Conservation (phyloP, 2,888 invertebrate species). For the Charanyca ferruginea region DNA sequence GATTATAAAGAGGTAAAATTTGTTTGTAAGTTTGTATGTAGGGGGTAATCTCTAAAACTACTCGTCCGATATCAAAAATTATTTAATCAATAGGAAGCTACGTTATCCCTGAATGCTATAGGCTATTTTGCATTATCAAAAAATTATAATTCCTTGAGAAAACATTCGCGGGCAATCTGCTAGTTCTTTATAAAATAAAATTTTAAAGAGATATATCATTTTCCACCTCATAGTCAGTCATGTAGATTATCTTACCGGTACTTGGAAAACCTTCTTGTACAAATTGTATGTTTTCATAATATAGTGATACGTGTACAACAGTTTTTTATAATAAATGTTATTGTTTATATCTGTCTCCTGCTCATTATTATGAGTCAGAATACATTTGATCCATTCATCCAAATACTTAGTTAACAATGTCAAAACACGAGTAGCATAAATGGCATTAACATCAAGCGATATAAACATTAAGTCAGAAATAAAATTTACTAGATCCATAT, state of each 20-base stretch:
- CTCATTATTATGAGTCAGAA: background rate
- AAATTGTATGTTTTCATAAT: constrained; percentile 18
- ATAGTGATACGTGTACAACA: constrained; percentile 13
- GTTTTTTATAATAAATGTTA: background rate
- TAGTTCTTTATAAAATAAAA: no score
- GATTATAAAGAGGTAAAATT: no score
- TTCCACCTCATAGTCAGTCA: no score
- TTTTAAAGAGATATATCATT: no score
- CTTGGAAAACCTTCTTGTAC: constrained; percentile 8
- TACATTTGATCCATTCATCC: constrained; percentile 4
- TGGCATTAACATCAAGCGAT: constrained; percentile 14
- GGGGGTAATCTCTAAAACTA: no score
- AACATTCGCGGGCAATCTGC: no score
- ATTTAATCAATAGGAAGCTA: no score
- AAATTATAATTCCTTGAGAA: no score
- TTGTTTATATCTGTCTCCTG: background rate
- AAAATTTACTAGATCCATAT: background rate
- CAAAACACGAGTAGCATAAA: constrained; percentile 19
- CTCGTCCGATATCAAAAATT: no score
- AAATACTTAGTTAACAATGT: constrained; percentile 17
- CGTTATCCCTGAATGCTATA: no score
- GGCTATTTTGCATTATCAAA: no score
- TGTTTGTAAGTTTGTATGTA: no score
- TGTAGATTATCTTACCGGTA: constrained; percentile 18
- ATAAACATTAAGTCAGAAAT: background rate